Conservation (phyloP, 2,888 invertebrate genomes). For the Lithosia quadra region DNA sequence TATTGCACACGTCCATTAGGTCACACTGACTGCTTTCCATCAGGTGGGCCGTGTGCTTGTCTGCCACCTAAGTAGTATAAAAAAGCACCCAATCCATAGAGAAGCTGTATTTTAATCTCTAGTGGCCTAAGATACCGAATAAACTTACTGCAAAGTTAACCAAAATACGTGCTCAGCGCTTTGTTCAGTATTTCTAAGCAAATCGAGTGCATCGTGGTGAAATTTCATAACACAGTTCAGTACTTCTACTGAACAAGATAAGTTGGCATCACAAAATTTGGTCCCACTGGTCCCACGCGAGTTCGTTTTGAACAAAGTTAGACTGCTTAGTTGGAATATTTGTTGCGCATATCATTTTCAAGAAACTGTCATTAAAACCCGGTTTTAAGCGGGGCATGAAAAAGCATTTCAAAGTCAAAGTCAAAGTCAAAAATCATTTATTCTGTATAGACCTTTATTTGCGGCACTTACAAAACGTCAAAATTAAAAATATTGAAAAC, state of each 20-base stretch:
- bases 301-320: constrained; percentile 15
- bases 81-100: background rate
- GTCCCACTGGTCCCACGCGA: constrained; percentile 7
- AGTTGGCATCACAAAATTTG: constrained; percentile 13
- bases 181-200: constrained; percentile 15
- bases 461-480: no score
- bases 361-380: background rate
- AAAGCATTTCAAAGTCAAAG: no score
- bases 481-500: no score
- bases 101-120: background rate
- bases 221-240: constrained; percentile 22
- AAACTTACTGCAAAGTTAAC: constrained; percentile 1
- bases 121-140: background rate
- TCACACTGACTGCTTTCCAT: no score
- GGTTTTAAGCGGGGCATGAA: no score
- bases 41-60: no score
- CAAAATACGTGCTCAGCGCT: constrained; percentile 17
- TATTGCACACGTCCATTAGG: no score
- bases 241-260: constrained; percentile 14
- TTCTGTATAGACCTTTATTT: no score
- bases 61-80: no score
- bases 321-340: constrained; percentile 3
- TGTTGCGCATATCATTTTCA: constrained; percentile 12
- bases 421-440: no score
- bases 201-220: background rate